These are phyloP conservation scores for Tragopan temminckii DNA, from an alignment of 2,797 vertebrate species.

Conservation along the genomic window DNA sequence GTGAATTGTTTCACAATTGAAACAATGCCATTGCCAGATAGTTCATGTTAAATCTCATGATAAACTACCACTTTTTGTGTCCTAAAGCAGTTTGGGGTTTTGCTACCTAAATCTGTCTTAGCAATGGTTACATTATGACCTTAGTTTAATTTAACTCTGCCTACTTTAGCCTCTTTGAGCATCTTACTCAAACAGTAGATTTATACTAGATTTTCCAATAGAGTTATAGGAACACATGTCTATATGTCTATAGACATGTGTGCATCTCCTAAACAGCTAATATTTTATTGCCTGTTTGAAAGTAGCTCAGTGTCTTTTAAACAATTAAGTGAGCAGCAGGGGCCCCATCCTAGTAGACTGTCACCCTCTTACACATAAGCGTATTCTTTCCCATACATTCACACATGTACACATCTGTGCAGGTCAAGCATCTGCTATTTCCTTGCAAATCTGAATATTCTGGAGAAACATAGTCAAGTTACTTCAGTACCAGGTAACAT, in stretches of 20 bases:
- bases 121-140: conserved; percentile 40
- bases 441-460: not conserved
- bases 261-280: conserved; percentile 2
- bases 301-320: not conserved
- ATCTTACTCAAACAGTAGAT: not conserved
- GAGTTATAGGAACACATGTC: no score
- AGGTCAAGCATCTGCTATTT: not conserved
- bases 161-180: conserved; percentile 23
- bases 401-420: accelerated
- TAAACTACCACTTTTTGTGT: conserved; percentile 28
- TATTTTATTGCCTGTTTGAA: not conserved
- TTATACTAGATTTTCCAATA: not conserved
- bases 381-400: not conserved
- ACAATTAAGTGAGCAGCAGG: not conserved
- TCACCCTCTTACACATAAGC: no score
- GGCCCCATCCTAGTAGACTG: not conserved
- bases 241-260: not conserved
- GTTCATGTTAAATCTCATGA: conserved; percentile 34
- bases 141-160: conserved; percentile 56
- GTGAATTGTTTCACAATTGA: conserved; percentile 74
- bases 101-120: conserved; percentile 10
- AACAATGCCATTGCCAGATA: conserved; percentile 63
- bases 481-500: not conserved
- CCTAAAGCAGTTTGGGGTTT: not conserved
- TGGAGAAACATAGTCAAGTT: not conserved